These are phyloP conservation scores for Oscheius sp. DNA, from an alignment of 2,888 invertebrate species.

Conservation along the genomic window DNA sequence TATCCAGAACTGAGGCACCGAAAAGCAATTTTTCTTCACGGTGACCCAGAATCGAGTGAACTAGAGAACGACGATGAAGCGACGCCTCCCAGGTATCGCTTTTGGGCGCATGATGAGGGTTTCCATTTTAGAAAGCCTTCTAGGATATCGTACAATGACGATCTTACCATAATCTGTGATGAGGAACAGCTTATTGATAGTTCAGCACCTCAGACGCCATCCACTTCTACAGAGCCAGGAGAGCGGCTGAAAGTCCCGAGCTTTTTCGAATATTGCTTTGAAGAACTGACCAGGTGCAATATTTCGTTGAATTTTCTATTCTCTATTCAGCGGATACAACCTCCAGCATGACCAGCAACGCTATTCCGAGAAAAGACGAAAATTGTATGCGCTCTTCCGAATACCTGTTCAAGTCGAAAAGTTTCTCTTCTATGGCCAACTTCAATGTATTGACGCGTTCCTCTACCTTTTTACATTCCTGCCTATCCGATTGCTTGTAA, in stretches of 20 bases:
- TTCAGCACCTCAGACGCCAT: neutral
- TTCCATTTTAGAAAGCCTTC: slow-evolving; percentile 24
- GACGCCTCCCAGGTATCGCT: too few relatives aligned
- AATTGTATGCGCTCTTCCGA: slow-evolving; percentile 91
- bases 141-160: slow-evolving; percentile 17
- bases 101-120: too few relatives aligned
- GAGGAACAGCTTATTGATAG: neutral
- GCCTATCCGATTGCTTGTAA: slow-evolving; percentile 89
- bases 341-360: slow-evolving; percentile 94
- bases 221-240: neutral
- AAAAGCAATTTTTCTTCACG: slow-evolving; percentile 1
- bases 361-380: slow-evolving; percentile 91
- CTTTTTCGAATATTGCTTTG: slow-evolving; percentile 65
- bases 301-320: neutral
- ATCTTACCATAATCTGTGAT: slow-evolving; percentile 34
- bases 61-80: slow-evolving; percentile 22
- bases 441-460: slow-evolving; percentile 94
- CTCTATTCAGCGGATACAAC: slow-evolving; percentile 81
- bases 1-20: slow-evolving; percentile 8
- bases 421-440: slow-evolving; percentile 91
- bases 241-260: slow-evolving; percentile 1
- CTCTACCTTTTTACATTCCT: slow-evolving; percentile 96
- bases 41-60: slow-evolving; percentile 28
- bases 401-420: slow-evolving; percentile 85
- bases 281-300: slow-evolving; percentile 64